phyloP scores from a whole-genome alignment of 2,113 vertebrate species.

The Scomber scombrus region DNA sequence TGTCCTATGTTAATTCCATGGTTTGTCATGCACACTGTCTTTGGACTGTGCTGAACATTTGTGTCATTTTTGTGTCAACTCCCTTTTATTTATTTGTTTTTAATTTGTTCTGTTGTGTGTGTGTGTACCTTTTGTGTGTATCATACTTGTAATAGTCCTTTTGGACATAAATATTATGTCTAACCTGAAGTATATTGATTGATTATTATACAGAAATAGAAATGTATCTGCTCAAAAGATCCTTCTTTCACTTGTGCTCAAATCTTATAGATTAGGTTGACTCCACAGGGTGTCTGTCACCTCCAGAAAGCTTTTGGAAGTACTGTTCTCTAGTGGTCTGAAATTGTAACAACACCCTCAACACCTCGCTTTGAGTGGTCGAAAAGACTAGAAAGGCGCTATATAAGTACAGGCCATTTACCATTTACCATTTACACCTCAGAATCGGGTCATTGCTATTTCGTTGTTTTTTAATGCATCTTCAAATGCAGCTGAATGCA shows the following conservation, averaged over 20 bases:
- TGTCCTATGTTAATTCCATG: background rate
- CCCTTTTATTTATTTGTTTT: background rate
- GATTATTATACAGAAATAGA: background rate
- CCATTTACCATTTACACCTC: no score
- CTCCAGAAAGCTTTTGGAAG: conserved; percentile 13
- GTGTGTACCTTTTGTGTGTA: background rate
- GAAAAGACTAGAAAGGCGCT: no score
- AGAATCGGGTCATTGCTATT: conserved; percentile 36
- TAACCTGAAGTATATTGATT: background rate
- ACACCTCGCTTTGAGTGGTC: no score
- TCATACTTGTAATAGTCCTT: background rate
- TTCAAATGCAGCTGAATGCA: conserved; percentile 11
- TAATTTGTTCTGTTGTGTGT: background rate
- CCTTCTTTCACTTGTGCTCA: conserved; percentile 3
- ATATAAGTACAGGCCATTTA: no score
- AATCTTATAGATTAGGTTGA: background rate
- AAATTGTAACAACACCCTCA: conserved; percentile 56
- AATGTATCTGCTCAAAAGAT: background rate
- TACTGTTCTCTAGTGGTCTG: conserved; percentile 68
- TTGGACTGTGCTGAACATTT: background rate
- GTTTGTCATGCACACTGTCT: background rate
- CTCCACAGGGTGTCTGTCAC: conserved; percentile 17
- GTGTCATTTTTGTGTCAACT: background rate
- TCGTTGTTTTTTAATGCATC: conserved; percentile 24
- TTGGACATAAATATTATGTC: background rate